phyloP scores from a whole-genome alignment of 2,888 invertebrate species.

The Xylocampa areola region DNA sequence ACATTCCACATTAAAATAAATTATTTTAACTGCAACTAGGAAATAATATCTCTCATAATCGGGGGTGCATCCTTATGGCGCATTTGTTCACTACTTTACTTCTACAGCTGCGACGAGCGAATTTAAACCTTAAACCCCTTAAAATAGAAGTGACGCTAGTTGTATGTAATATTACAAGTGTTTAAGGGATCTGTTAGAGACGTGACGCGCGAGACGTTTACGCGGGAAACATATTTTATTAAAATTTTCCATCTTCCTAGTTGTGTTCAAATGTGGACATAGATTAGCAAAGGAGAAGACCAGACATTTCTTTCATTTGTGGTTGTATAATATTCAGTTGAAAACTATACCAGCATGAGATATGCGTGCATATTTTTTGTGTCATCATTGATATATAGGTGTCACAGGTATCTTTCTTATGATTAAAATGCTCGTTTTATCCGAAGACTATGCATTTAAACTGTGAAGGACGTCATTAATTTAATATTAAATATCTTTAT shows the following conservation, averaged over 20 bases:
- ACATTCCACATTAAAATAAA: constrained; percentile 64
- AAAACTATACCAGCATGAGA: no score
- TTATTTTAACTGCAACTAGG: constrained; percentile 65
- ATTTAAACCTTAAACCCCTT: constrained; percentile 24
- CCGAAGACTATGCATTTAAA: no score
- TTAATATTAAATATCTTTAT: no score
- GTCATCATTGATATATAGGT: no score
- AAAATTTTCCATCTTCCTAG: constrained; percentile 81
- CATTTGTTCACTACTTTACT: constrained; percentile 34
- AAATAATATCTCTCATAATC: constrained; percentile 73
- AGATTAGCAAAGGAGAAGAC: constrained; percentile 58
- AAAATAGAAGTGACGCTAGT: constrained; percentile 40
- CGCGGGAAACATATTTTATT: constrained; percentile 83
- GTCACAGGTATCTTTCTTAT: no score
- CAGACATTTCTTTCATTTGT: not conserved
- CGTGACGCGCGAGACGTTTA: constrained; percentile 76
- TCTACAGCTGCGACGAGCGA: constrained; percentile 2
- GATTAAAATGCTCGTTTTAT: no score
- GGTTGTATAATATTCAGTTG: no score
- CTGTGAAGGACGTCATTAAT: no score
- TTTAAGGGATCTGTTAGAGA: constrained; percentile 75
- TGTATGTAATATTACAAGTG: constrained; percentile 61
- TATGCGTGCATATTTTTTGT: no score
- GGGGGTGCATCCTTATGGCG: constrained; percentile 77
- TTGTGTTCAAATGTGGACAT: constrained; percentile 68